Evolutionary conservation across 2,888 invertebrate species (phyloP), one percentile per base, ranked within the genome.

Genomic region (Erebia aethiops): DNA sequence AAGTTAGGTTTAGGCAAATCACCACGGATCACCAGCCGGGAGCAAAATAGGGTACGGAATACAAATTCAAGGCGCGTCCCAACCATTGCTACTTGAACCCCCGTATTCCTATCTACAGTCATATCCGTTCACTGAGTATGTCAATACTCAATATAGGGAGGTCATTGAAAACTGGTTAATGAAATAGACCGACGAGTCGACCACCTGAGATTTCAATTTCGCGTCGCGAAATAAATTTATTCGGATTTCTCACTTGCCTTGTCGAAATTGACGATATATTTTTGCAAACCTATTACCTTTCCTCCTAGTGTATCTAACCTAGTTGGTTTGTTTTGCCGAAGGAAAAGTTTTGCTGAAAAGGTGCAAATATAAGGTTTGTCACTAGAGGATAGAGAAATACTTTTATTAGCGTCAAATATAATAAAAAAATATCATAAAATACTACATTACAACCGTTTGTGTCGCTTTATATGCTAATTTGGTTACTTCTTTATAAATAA

Each of bases 171-270:
- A 58, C 66, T 73, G 73, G 73, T 66, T 60, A 63, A 69, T 52
- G 61, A 62, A 66, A 73, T 71, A 71, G 16, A 66, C 71, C 78
- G 84, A 52, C 21, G 65, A 71, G 73, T 67, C 73, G 86, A 85
- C 89, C 91, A 91, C 91, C 90, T 91, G 92, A 91, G 91, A 91
- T 91, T 92, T 90, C 90, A 92, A 91, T 92, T 90, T 91, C 83
- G 86, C 85, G 84, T 84, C 86, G 86, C 84, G 85, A 89, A 87
- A 89, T 90, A 90, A 88, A 90, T 90, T 89, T 91, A 88, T 90
- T 87, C 86, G 81, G 86, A 86, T 88, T 86, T 85, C 82, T 81
- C 81, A 65, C 66, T 69, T 43, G 35, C 66, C 66, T 68, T 26
- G 63, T 67, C 63, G 71, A 69, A 73, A 64, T 73, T 71, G 71